Evolutionary conservation across 2,888 invertebrate species (phyloP).

Genomic region (Cryptocephalus moraei): DNA sequence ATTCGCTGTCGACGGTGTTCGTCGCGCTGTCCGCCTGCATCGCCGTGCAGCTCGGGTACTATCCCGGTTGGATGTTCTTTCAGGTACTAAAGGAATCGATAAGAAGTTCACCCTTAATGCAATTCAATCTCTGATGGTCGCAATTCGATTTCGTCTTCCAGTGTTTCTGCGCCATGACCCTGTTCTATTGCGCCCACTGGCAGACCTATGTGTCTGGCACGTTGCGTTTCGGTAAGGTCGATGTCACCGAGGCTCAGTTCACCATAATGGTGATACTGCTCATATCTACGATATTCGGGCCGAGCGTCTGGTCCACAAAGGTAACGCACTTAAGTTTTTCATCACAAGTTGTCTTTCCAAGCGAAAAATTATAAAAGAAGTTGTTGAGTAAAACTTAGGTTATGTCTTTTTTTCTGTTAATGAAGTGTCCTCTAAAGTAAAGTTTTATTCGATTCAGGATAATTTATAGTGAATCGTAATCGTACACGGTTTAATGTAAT

Average conservation of each 20-base stretch:
- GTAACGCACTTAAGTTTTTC: conserved; percentile 22
- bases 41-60: conserved; percentile 83
- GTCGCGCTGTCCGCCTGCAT: conserved; percentile 94
- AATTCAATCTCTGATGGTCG: too few species aligned
- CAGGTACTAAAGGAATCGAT: conserved; percentile 54
- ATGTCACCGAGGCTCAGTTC: conserved; percentile 98
- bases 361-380: not conserved
- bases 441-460: too few species aligned
- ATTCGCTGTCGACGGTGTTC: conserved; percentile 96
- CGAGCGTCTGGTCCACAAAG: conserved; percentile 74
- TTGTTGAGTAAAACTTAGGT: too few species aligned
- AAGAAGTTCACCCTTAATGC: too few species aligned
- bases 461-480: too few species aligned
- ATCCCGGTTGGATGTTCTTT: conserved; percentile 91
- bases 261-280: conserved; percentile 83
- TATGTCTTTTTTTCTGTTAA: too few species aligned
- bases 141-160: conserved; percentile 40
- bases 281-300: conserved; percentile 77
- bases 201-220: conserved; percentile 98
- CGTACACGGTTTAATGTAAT: too few species aligned
- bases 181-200: conserved; percentile 99
- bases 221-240: conserved; percentile 79
- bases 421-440: too few species aligned
- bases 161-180: conserved; percentile 87
- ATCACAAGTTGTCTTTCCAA: not conserved